Evolutionary conservation across 2,113 vertebrate species (phyloP).

Genomic region (Ictidomys tridecemlineatus): DNA sequence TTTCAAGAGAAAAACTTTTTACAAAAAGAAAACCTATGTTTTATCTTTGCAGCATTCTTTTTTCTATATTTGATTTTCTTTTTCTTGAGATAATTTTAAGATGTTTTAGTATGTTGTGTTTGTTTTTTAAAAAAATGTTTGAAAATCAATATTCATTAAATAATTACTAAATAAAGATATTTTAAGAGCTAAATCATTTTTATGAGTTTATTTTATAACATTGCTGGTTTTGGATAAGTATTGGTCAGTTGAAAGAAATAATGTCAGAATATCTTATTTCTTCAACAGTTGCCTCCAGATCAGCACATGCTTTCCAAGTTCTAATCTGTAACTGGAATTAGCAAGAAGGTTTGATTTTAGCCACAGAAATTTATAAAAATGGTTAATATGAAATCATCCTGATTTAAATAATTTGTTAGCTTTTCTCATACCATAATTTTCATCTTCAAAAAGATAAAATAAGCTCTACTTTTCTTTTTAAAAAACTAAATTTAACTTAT

Average conservation of each 20-base stretch:
- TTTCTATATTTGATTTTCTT: background rate
- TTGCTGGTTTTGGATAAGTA: background rate
- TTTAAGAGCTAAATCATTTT: background rate
- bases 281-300: background rate
- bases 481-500: background rate
- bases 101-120: background rate
- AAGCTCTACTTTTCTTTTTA: background rate
- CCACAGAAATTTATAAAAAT: background rate
- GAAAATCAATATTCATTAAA: background rate
- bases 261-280: background rate
- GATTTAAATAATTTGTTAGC: background rate
- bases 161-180: background rate
- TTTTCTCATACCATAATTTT: background rate
- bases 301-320: background rate
- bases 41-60: background rate
- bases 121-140: background rate
- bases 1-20: background rate
- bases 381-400: background rate
- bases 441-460: constrained; percentile 10
- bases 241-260: background rate
- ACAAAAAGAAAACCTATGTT: background rate
- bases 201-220: background rate
- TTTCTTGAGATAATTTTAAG: background rate
- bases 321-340: background rate
- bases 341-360: background rate